Evolutionary conservation across 2,888 invertebrate species (phyloP), one percentile per base, ranked within the genome.

Genomic region (Acleris literana): DNA sequence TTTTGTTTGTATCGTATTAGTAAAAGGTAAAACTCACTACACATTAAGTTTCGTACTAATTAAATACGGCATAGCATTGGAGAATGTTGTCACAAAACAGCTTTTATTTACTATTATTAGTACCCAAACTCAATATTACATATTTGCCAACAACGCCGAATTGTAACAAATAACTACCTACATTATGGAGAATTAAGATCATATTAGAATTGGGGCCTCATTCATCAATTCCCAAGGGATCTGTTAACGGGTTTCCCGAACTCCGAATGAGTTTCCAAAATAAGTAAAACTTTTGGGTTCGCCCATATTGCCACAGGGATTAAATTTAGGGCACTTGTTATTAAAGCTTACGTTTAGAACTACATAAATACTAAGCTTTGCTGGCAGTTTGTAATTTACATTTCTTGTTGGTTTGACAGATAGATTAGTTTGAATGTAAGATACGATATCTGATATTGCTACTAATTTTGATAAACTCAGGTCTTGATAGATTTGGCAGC

Each of bases 251-350:
- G 62, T 62, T 66, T 62, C 48, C 66, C 62, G 66, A 66, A 73
- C 77, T 76, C 74, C 70, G 81, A 84, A 85, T 80, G 82, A 84
- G 83, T 84, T 84, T 75, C 75, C 76, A 78, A 78, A 82, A 80
- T 79, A 79, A 74, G 73, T 72, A 72, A 77, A 85, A 84, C 81
- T 85, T 86, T 85, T 79, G 85, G 85, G 85, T 82, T 74, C 78
- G 78, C 60, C 60, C 56, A 68, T 68, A 64, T 68, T 64, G 67
- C 68, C 68, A 20, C 48, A 49, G 69, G 70, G 68, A 71, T 72
- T 71, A 70, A 72, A 68, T 71, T 71, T 69, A 70, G 63, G 64
- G 64, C 66, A 66, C 55, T 60, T 68, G 69, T 58, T 68, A 68
- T 64, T 69, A 65, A 66, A 62, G 64, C 64, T 68, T 60, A 55